Evolutionary conservation across 2,888 invertebrate genomes (phyloP).

Genomic region (Pimpla rufipes): DNA sequence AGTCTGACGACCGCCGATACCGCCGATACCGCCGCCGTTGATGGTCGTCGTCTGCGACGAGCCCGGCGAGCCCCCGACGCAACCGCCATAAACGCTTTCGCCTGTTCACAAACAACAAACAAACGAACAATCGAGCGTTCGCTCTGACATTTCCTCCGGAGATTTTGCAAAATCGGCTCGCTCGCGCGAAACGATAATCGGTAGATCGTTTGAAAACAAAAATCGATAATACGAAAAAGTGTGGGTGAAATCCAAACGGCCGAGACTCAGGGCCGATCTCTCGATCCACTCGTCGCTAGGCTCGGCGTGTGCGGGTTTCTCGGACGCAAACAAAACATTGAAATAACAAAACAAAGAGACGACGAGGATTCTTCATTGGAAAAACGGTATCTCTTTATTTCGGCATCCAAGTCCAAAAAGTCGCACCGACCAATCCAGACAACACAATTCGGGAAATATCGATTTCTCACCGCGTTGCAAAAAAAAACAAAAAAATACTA

Average conservation of each 20-base stretch:
- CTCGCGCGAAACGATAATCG: too few relatives aligned
- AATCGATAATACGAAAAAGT: too few relatives aligned
- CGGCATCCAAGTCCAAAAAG: constrained; percentile 51
- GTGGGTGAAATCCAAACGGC: too few relatives aligned
- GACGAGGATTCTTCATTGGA: constrained; percentile 34
- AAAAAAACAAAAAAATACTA: too few relatives aligned
- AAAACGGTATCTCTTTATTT: constrained; percentile 70
- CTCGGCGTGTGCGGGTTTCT: not conserved
- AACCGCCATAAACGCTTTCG: constrained; percentile 55
- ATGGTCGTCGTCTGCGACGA: constrained; percentile 82
- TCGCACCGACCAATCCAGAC: constrained; percentile 27
- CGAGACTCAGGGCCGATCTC: too few relatives aligned
- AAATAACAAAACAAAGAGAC: constrained; percentile 53
- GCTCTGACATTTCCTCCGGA: too few relatives aligned
- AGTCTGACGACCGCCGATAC: constrained; percentile 75
- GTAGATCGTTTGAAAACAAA: too few relatives aligned
- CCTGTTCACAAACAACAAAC: constrained; percentile 48
- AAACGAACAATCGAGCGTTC: not conserved
- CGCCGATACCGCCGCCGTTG: constrained; percentile 75
- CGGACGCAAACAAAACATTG: constrained; percentile 36
- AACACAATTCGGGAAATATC: constrained; percentile 45
- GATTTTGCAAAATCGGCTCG: too few relatives aligned
- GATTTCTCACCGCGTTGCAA: constrained; percentile 29
- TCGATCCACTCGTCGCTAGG: not conserved
- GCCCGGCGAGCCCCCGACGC: constrained; percentile 73